Base-by-base conservation (phyloP, 2,797 vertebrate species). In the Psittacula echo region DNA sequence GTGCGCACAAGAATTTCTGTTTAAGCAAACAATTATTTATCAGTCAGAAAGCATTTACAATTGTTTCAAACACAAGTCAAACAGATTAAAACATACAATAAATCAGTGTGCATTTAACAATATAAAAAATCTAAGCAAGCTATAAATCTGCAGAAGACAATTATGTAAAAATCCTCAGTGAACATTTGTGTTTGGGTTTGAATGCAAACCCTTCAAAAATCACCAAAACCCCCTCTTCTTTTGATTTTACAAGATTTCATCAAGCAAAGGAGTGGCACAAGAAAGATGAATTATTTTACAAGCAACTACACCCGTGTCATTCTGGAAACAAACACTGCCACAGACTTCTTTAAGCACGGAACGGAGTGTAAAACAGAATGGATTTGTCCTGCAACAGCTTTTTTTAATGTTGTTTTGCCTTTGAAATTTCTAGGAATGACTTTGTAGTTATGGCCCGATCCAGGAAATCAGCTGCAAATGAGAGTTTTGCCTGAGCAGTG, bases 251-350 rank as follows among this genome's bases (percentile, higher is more conserved):
- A 82, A 64, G 81, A 53, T 93, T 89, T 67, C 88, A 94, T 85
- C 65, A 62, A 93, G 89, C 74, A 95, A 62, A 79, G 65, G 75
- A 96, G 84, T 93, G 88, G 92, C 91, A 96, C 78, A 94, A 93
- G 85, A 91, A 96, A 91, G 92, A 87, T 72, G 48, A 96, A 96
- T 93, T 91, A 81, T 88, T 94, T 95, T 95, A 87, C 73, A 64
- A 80, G 74, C 56, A 92, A 88, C 93, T 82, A 90, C 32, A 94
- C 74, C 41, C 61, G 32, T 86, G 87, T 75, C 74, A 92, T 86
- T 92, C 91, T 88, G 76, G 77, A 67, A 95, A 95, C 91, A 94
- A 73, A 88, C 93, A 83, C 56, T 58, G 74, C 78, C 84, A 75
- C 64, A 74, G 30, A 88, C 72, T 94, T 75, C 85, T 94, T 92